Base-by-base conservation (phyloP, 2,113 vertebrate genomes). In the Dascyllus trimaculatus region DNA sequence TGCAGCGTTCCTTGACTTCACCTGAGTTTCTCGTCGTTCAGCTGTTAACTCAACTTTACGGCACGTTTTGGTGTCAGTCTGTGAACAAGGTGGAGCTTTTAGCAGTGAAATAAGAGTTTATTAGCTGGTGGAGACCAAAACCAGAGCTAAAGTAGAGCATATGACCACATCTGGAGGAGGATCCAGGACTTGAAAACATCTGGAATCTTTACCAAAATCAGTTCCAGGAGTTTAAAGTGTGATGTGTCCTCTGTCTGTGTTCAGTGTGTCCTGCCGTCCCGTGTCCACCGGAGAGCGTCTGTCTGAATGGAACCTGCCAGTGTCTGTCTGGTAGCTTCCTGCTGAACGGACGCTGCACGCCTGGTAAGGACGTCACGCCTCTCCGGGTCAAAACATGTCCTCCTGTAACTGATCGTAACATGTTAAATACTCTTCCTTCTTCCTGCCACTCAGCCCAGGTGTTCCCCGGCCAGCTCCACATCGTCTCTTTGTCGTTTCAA, bases 401-500 rank as follows among this genome's bases (percentile, higher is more conserved):
- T 9, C 10, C 4, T 0, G 1, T 10, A 29, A 58, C 0, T 8
- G 14, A 38, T 29, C 1, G 11, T 17, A 19, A 9, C 21, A n/a
- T 7, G 6, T 19, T 15, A 45, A 19, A 43, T 58, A 6, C 18
- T 40, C 14, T 61, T 38, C 79, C 63, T 38, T 80, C 2, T 38
- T 24, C 57, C 8, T 40, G 62, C 8, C 51, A n/a, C 43, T 13
- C 67, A 95, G 95, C 71, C n/a, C 91, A 84, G 89, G 89, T 93
- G 11, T 95, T 95, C 71, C 72, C 94, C 25, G 93, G 93, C 21
- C 15, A 6, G 4, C 92, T 95, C 62, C 92, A 85, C 52, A 13
- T 95, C 43, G 56, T 0, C 2, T 32, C 24, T 1, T 2, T 76
- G 24, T 2, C 0, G 0, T 95, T 92, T 87, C 0, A 29, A 0